Base-by-base conservation (phyloP, 2,113 vertebrate species). In the Elaphurus davidianus region DNA sequence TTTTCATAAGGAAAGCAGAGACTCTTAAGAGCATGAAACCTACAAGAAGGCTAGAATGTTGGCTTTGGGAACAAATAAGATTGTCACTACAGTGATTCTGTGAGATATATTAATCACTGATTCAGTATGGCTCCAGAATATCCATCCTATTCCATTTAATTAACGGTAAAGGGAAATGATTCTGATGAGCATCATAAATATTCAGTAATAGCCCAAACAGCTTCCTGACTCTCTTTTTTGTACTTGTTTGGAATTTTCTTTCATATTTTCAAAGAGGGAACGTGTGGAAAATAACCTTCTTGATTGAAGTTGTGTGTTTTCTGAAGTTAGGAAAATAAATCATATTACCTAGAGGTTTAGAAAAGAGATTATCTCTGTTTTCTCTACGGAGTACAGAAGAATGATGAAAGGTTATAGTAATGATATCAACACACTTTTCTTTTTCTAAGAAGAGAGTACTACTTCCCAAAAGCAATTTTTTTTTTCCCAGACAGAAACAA, bases 201-300 rank as follows among this genome's bases (percentile, higher is more conserved):
- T 90, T 90, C n/a, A 94, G 30, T 90, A 95, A 64, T 47, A 90
- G 43, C 23, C 59, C 59, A 94, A 88, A 92, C 21, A 76, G 64
- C 59, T 87, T 85, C 81, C 71, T 92, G 52, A 57, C 5, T 91
- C 87, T 85, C 85, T 83, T 71, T 96, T 87, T 82, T 91, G 28
- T 95, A 92, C n/a, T 96, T 90, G 9, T 2, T 59, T 95, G 64
- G 40, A 74, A 67, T 95, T 92, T 97, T 81, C 96, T 83, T 96
- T 97, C 74, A 90, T 79, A 90, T 90, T 94, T 93, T 90, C 45
- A 96, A 81, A 91, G 90, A 76, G 11, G 47, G 12, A 7, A n/a
- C 93, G 15, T 87, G 17, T 90, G 33, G 33, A 71, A 92, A 96
- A 85, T 13, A 93, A 55, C 14, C 17, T 30, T 52, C 90, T 55